phyloP scores from a whole-genome alignment of 2,797 vertebrate genomes.

The Sparidentex hasta region DNA sequence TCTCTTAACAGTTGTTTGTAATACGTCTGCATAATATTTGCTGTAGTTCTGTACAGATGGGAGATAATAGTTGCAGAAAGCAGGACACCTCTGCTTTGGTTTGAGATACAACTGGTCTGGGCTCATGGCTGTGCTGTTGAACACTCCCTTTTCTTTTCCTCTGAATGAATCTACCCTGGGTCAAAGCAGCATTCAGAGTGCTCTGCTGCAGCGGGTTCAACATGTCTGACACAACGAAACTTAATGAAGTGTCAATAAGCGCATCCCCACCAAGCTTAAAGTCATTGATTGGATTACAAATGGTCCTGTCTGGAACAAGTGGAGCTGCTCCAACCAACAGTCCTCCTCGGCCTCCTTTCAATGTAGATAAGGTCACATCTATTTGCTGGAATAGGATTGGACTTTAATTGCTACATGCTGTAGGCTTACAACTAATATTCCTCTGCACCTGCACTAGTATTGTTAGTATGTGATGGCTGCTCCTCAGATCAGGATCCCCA shows the following conservation, averaged over 20 bases:
- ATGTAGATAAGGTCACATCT: constrained; percentile 62
- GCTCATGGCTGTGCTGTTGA: constrained; percentile 40
- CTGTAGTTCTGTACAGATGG: constrained; percentile 49
- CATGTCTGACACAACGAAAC: constrained; percentile 51
- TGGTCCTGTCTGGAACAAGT: constrained; percentile 59
- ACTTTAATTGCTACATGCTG: constrained; percentile 66
- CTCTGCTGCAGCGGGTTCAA: constrained; percentile 50
- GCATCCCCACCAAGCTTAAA: constrained; percentile 55
- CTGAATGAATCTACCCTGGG: constrained; percentile 46
- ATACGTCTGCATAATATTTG: constrained; percentile 60
- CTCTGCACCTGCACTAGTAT: constrained; percentile 58
- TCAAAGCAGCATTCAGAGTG: constrained; percentile 46
- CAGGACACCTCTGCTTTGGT: constrained; percentile 50
- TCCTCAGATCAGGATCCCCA: constrained; percentile 28
- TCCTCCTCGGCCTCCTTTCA: constrained; percentile 45
- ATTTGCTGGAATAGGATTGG: constrained; percentile 65
- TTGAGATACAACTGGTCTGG: constrained; percentile 36
- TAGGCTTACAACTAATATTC: constrained; percentile 56
- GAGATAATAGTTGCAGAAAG: constrained; percentile 36
- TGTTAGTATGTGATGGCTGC: constrained; percentile 51
- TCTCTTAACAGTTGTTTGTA: constrained; percentile 62
- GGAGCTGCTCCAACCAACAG: constrained; percentile 54
- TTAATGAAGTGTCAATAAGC: constrained; percentile 61
- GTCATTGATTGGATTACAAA: constrained; percentile 66
- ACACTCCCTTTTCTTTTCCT: constrained; percentile 47